phyloP scores from a whole-genome alignment of 2,797 vertebrate species.

The Valencia hispanica region DNA sequence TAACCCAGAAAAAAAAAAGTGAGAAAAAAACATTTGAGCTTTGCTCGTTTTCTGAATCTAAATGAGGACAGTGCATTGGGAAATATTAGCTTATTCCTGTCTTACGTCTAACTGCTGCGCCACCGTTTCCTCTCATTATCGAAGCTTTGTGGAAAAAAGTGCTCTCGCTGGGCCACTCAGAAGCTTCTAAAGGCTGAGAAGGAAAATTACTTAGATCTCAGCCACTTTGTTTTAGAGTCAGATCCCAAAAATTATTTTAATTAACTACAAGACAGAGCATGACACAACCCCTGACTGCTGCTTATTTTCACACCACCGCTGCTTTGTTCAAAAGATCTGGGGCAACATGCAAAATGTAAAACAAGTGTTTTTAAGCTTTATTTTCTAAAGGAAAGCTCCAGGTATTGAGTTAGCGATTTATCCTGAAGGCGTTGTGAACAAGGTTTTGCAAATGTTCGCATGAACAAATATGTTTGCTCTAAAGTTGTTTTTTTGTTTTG shows the following conservation, averaged over 20 bases:
- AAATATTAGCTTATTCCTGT: slow-evolving; percentile 21
- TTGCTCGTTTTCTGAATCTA: slow-evolving; percentile 4
- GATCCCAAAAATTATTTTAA: slow-evolving; percentile 17
- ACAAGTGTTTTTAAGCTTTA: neutral
- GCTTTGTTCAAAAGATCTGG: neutral
- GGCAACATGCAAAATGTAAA: neutral
- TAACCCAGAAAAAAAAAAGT: slow-evolving; percentile 12
- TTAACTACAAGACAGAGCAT: slow-evolving; percentile 4
- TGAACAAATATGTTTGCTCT: too few relatives aligned
- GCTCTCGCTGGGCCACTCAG: slow-evolving; percentile 11
- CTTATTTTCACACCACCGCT: neutral
- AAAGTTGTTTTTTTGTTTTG: too few relatives aligned
- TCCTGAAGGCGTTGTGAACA: neutral
- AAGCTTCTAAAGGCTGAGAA: neutral
- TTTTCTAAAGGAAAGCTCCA: neutral
- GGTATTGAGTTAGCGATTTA: neutral
- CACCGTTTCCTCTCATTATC: slow-evolving; percentile 16
- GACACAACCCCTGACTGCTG: slow-evolving; percentile 13
- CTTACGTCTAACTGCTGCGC: neutral
- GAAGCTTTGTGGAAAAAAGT: slow-evolving; percentile 9
- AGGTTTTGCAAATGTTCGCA: too few relatives aligned
- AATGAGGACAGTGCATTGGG: slow-evolving; percentile 14
- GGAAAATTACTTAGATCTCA: slow-evolving; percentile 8
- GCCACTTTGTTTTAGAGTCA: slow-evolving; percentile 20
- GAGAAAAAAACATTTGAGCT: slow-evolving; percentile 1